Conservation (phyloP, 2,797 vertebrate genomes). For the Percopsis omiscomaycus region DNA sequence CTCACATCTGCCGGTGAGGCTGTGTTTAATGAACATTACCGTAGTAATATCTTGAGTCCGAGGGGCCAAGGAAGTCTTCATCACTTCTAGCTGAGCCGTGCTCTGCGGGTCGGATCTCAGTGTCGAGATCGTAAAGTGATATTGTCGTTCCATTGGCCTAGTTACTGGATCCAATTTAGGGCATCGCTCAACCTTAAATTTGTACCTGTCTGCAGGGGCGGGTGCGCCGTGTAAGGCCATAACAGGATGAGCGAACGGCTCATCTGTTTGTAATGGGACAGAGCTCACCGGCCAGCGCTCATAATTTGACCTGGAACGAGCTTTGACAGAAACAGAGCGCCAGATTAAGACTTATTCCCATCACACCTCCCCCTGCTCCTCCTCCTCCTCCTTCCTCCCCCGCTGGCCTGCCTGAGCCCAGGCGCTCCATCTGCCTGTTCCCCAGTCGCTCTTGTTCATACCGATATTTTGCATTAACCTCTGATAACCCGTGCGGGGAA, state of each 20-base stretch:
- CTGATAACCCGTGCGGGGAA: slow-evolving; percentile 45
- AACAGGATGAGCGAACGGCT: slow-evolving; percentile 76
- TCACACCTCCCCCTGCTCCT: slow-evolving; percentile 50
- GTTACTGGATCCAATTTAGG: slow-evolving; percentile 72
- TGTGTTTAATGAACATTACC: slow-evolving; percentile 49
- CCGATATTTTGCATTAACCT: slow-evolving; percentile 76
- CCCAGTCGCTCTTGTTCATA: slow-evolving; percentile 54
- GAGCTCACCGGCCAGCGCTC: slow-evolving; percentile 69
- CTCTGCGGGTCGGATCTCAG: slow-evolving; percentile 43
- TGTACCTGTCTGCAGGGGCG: slow-evolving; percentile 64
- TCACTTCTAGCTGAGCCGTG: slow-evolving; percentile 46
- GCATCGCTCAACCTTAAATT: slow-evolving; percentile 73
- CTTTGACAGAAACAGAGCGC: slow-evolving; percentile 77
- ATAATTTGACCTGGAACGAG: slow-evolving; percentile 79
- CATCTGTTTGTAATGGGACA: slow-evolving; percentile 75
- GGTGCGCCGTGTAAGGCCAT: slow-evolving; percentile 57
- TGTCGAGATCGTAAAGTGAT: slow-evolving; percentile 60
- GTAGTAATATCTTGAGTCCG: slow-evolving; percentile 51
- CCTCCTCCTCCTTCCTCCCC: slow-evolving; percentile 29
- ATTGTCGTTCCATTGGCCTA: slow-evolving; percentile 69
- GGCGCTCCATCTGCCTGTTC: slow-evolving; percentile 34
- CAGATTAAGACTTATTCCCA: slow-evolving; percentile 76
- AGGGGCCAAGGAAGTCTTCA: slow-evolving; percentile 15
- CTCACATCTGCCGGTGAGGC: slow-evolving; percentile 31
- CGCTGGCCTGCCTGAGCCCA: slow-evolving; percentile 27